Conservation (phyloP, 1,140 invertebrate species). For the Limonius californicus region DNA sequence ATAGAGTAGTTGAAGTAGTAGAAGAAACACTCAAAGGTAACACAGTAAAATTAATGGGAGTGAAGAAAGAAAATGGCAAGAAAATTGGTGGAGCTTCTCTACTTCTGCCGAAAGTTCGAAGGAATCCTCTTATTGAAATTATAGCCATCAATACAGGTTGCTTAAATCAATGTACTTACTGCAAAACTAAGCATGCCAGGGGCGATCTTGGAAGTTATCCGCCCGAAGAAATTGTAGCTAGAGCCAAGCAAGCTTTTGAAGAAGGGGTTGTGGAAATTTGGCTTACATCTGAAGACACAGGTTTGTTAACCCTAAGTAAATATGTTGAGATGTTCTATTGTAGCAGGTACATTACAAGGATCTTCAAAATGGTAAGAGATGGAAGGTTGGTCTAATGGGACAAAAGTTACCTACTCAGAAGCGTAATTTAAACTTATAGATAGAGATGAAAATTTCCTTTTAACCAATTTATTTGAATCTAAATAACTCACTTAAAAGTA, state of each 20-base stretch:
- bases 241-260: constrained; percentile 78
- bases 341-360: too few relatives aligned
- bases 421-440: too few relatives aligned
- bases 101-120: constrained; percentile 87
- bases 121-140: constrained; percentile 96
- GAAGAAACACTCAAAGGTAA: constrained; percentile 95
- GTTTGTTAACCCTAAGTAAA: too few relatives aligned
- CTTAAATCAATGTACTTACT: constrained; percentile 97
- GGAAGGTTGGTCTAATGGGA: too few relatives aligned
- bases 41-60: constrained; percentile 74
- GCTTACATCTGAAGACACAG: constrained; percentile 97
- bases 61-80: constrained; percentile 75
- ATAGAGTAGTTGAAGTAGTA: constrained; percentile 97
- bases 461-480: too few relatives aligned
- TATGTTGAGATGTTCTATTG: too few relatives aligned
- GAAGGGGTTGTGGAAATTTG: constrained; percentile 98
- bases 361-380: too few relatives aligned
- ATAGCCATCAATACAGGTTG: constrained; percentile 98
- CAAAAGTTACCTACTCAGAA: too few relatives aligned
- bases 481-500: too few relatives aligned
- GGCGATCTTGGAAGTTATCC: constrained; percentile 94
- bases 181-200: constrained; percentile 96
- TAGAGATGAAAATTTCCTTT: too few relatives aligned
- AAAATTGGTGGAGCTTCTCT: constrained; percentile 85
- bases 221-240: constrained; percentile 74